A percentile compares a stretch with the other conserved stretches of the same genome.
Conservation (phyloP, 1,140 invertebrate species). For the Aleiodes sp. region DNA sequence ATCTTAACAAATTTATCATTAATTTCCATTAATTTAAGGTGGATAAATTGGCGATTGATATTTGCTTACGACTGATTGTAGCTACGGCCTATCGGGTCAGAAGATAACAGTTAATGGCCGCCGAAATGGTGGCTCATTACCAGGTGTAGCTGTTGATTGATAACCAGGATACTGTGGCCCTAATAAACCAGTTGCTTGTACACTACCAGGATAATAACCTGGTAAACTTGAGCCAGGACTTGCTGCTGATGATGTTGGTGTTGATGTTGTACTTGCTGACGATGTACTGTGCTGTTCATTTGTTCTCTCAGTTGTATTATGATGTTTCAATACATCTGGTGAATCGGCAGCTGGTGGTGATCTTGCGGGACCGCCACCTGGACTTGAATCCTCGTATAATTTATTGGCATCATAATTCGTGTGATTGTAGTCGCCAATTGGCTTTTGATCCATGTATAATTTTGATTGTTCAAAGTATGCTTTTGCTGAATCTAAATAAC, state of each 20-base stretch:
- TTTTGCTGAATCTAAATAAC: constrained; percentile 76
- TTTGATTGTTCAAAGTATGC: constrained; percentile 80
- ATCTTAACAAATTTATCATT: background rate
- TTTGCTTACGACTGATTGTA: constrained; percentile 52
- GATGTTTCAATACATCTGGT: constrained; percentile 68
- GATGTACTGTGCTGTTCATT: constrained; percentile 63
- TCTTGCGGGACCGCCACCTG: constrained; percentile 59
- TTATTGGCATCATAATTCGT: constrained; percentile 64
- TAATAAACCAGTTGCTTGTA: constrained; percentile 62
- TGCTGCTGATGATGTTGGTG: constrained; percentile 72
- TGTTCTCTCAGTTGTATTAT: constrained; percentile 58
- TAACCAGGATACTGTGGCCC: constrained; percentile 71
- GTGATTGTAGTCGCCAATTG: constrained; percentile 63
- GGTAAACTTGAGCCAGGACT: constrained; percentile 69
- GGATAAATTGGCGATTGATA: constrained; percentile 38
- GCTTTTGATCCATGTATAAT: constrained; percentile 81
- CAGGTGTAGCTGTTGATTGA: constrained; percentile 66
- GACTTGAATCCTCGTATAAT: constrained; percentile 77
- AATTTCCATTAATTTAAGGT: constrained; percentile 8
- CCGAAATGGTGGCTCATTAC: constrained; percentile 73
- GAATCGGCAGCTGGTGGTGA: constrained; percentile 71
- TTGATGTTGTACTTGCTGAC: constrained; percentile 65
- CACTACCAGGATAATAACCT: constrained; percentile 70
- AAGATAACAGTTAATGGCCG: constrained; percentile 86
- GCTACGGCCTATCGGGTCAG: constrained; percentile 76